phyloP scores from a whole-genome alignment of 37 sponge, comb jelly and placozoan genomes.

The Ephydatia muelleri region DNA sequence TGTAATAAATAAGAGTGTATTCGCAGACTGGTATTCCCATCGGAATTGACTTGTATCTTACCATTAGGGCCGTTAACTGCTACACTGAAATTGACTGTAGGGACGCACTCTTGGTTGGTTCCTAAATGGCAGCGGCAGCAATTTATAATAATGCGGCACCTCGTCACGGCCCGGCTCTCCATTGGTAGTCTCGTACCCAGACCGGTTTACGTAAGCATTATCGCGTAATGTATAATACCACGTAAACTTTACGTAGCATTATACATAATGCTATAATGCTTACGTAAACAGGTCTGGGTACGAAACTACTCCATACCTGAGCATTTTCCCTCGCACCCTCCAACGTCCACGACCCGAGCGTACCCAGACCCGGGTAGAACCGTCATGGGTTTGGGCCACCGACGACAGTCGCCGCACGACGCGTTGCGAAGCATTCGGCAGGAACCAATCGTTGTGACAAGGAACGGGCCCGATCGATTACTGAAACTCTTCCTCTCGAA shows the following conservation, averaged over 20 bases:
- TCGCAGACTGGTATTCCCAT: background rate
- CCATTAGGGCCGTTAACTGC: conserved; percentile 59
- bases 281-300: too few relatives aligned
- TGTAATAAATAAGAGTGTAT: background rate
- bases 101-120: background rate
- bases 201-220: background rate
- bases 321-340: background rate
- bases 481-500: background rate
- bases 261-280: too few relatives aligned
- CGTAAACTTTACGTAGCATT: too few relatives aligned
- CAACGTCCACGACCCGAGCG: background rate
- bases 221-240: too few relatives aligned
- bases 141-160: too few relatives aligned
- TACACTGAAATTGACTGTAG: conserved; percentile 4
- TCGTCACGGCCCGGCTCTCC: too few relatives aligned
- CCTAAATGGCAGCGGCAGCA: too few relatives aligned
- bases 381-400: background rate
- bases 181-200: too few relatives aligned
- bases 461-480: background rate
- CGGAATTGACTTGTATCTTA: conserved; percentile 4
- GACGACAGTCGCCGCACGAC: background rate
- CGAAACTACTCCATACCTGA: too few relatives aligned
- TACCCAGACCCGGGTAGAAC: background rate
- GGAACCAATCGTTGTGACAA: background rate
- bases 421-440: background rate